Evolutionary conservation across 2,113 vertebrate genomes (phyloP).

Genomic region (Podarcis raffonei): DNA sequence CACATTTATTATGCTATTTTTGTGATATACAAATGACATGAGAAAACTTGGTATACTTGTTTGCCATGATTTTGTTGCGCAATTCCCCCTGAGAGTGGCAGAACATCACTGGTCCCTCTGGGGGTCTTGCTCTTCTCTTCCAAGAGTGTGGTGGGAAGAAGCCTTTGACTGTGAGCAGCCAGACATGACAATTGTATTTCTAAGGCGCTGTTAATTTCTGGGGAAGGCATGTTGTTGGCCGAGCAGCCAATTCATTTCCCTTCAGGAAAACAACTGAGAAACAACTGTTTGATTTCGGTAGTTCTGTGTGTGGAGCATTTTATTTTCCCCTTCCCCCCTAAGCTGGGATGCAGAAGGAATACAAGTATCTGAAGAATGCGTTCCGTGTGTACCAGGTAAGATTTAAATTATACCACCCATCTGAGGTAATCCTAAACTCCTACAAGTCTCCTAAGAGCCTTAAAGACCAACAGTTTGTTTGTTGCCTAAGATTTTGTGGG

Average conservation of each 20-base stretch:
- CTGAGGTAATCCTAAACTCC: neutral
- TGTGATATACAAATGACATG: too few relatives aligned
- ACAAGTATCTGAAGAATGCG: constrained; percentile 70
- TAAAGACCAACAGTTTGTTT: neutral
- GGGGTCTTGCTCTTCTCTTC: too few relatives aligned
- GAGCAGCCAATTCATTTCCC: neutral
- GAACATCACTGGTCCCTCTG: too few relatives aligned
- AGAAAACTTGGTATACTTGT: too few relatives aligned
- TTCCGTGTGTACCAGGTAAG: constrained; percentile 74
- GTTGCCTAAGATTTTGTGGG: neutral
- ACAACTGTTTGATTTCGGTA: neutral
- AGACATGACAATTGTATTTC: neutral
- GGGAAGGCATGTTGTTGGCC: neutral
- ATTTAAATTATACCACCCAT: neutral
- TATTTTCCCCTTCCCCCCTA: constrained; percentile 12
- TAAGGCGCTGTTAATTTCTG: neutral
- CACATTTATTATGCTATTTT: too few relatives aligned
- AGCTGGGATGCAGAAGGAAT: constrained; percentile 70
- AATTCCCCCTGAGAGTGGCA: too few relatives aligned
- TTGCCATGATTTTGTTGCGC: too few relatives aligned
- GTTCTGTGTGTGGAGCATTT: neutral
- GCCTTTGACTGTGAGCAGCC: too few relatives aligned
- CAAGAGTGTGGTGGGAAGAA: too few relatives aligned
- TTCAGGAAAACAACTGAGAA: neutral
- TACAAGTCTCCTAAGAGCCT: neutral